Percentiles rank a stretch among this genome's conserved stretches.
These are phyloP conservation scores for Probaryconus sp. DNA, from an alignment of 1,140 invertebrate genomes.

Conservation along the genomic window DNA sequence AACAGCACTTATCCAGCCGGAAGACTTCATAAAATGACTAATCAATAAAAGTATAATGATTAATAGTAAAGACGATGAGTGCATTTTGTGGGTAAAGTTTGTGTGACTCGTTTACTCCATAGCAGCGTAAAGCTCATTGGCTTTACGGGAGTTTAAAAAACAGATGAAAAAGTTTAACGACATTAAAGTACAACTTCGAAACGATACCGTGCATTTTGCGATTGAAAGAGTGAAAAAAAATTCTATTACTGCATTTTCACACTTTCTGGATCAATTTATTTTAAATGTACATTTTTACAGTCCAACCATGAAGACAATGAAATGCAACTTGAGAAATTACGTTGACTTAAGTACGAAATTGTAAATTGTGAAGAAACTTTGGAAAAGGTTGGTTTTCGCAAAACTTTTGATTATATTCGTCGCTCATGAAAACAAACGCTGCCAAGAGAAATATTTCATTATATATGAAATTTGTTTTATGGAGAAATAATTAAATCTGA, in stretches of 20 bases:
- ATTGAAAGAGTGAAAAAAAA: constrained; percentile 10
- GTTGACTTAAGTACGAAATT: constrained; percentile 22
- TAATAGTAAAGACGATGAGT: constrained; percentile 39
- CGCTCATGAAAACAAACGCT: constrained; percentile 12
- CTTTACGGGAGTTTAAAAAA: constrained; percentile 71
- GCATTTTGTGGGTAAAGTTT: constrained; percentile 48
- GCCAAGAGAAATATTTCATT: constrained; percentile 28
- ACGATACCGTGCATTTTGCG: constrained; percentile 11
- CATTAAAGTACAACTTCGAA: constrained; percentile 40
- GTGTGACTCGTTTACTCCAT: constrained; percentile 45
- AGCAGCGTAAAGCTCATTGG: constrained; percentile 68
- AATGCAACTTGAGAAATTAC: constrained; percentile 31
- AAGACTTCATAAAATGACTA: constrained; percentile 35
- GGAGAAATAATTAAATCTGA: constrained; percentile 30
- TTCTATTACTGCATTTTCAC: constrained; percentile 6
- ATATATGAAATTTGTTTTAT: constrained; percentile 24
- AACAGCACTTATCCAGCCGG: constrained; percentile 2
- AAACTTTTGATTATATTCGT: constrained; percentile 24
- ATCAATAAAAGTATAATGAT: constrained; percentile 52
- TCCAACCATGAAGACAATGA: constrained; percentile 8
- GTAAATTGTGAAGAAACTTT: constrained; percentile 35
- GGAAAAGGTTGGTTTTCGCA: background rate
- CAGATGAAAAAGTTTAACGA: constrained; percentile 76
- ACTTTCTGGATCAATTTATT: constrained; percentile 12
- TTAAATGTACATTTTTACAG: constrained; percentile 12